phyloP scores from a whole-genome alignment of 2,888 invertebrate species.

The Incurvaria masculella region DNA sequence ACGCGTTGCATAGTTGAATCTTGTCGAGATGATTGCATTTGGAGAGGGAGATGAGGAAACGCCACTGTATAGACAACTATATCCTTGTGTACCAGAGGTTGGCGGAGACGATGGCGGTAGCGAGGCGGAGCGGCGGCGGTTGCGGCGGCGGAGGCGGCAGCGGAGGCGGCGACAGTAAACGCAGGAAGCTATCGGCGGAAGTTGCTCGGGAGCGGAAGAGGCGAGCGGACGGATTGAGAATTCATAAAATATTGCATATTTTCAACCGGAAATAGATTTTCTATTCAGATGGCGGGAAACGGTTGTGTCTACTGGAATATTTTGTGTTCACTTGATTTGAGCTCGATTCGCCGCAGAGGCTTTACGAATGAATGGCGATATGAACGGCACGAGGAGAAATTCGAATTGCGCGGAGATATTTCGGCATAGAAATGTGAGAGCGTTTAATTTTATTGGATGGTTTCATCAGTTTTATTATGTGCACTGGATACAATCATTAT shows the following conservation, averaged over 20 bases:
- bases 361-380: not conserved
- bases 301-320: not conserved
- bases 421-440: no score
- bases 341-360: not conserved
- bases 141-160: not conserved
- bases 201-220: not conserved
- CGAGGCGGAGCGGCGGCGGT: not conserved
- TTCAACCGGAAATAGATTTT: constrained; percentile 7
- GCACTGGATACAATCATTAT: no score
- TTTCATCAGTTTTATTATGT: no score
- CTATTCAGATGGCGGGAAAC: not conserved
- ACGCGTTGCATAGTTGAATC: no score
- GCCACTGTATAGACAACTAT: no score
- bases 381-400: not conserved
- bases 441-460: no score
- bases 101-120: not conserved
- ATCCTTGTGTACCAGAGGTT: no score
- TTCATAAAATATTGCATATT: constrained; percentile 8
- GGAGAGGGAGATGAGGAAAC: no score
- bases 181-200: no score
- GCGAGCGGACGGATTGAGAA: not conserved
- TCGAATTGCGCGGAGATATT: no score
- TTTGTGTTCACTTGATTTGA: not conserved
- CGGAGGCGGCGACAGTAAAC: no score
- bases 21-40: no score